Base-by-base conservation (phyloP, 2,797 vertebrate genomes). In the Decapterus maruadsi region DNA sequence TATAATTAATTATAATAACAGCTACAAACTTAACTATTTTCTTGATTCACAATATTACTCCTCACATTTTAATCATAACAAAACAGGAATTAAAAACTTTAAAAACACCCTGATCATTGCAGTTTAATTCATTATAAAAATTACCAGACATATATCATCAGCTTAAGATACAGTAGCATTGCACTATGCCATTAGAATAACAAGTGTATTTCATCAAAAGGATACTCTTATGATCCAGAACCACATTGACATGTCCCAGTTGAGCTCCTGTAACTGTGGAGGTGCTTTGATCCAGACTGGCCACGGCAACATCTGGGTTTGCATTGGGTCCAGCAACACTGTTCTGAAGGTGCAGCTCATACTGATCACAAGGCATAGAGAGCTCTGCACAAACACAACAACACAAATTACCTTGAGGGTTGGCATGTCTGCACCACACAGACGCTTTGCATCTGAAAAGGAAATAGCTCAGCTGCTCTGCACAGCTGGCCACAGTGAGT, bases 311-410 rank as follows among this genome's bases (percentile, higher is more conserved):
- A 0, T 91, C 68, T 0, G 77, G 46, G 77, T 95, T 91, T 85
- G 95, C 96, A 48, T 93, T 81, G 0, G 92, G 83, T 45, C 83
- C 81, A 0, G 90, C 82, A 26, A 95, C 36, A 51, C 92, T 91
- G 92, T 97, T 97, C 89, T 97, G 96, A 40, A 99, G 96, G 88
- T 97, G 96, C 57, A 99, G 95, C 62, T 97, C 95, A 0, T 99
- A 99, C 88, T 99, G 98, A 50, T 99, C 98, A 3, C 97, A 98
- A 0, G 98, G 98, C 98, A 99, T 99, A 0, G 80, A 75, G 57
- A 99, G 92, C 66, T 98, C 98, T 99, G 94, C 1, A 80, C 34
- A 76, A 58, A 72, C 22, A 72, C 8, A 67, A 63, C 40, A 68
- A 64, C 22, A 70, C 17, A 81, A 19, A 83, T 63, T 26, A 40